Evolutionary conservation across 2,797 vertebrate genomes (phyloP), one percentile per base, ranked within the genome.

Genomic region (Antrozous pallidus): DNA sequence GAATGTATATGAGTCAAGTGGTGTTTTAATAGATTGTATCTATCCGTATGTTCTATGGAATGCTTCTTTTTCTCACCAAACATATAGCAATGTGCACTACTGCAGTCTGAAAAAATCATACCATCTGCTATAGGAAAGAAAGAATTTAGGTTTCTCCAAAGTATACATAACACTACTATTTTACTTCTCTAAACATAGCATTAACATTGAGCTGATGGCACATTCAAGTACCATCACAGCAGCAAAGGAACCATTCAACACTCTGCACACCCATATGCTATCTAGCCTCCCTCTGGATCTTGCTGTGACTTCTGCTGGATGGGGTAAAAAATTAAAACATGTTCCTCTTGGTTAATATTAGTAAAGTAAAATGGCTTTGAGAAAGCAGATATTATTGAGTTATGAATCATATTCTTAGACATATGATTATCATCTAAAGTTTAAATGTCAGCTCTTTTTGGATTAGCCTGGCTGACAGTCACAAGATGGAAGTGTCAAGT

Each of bases 241-340:
- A 94, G 38, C 20, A 88, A 95, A 89, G 65, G 18, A 49, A 67
- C 36, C 31, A 88, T 74, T 94, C 42, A 85, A 42, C 49, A 88
- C 17, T 91, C 6, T 31, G 80, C 5, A 20, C 8, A 31, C 20
- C 54, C 10, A 51, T 26, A 75, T 87, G 38, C 33, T 91, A 69
- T 36, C 8, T 56, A 93, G 28, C 16, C 77, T 89, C 33, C n/a
- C 31, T 91, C 17, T 86, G 77, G 70, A 82, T 2, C 4, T 93
- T 81, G 18, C 51, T 75, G 24, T 79, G 31, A 80, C 91, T 91
- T 49, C 61, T 94, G 4, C 2, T 28, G 93, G 45, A 89, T 63
- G 24, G 47, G 88, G 79, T 94, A 93, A 89, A 88, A 92, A 74
- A 65, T 65, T 85, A 75, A 96, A 91, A 77, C 28, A 89, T 56